phyloP scores from a whole-genome alignment of 2,888 invertebrate species.

The Agriopis marginaria region DNA sequence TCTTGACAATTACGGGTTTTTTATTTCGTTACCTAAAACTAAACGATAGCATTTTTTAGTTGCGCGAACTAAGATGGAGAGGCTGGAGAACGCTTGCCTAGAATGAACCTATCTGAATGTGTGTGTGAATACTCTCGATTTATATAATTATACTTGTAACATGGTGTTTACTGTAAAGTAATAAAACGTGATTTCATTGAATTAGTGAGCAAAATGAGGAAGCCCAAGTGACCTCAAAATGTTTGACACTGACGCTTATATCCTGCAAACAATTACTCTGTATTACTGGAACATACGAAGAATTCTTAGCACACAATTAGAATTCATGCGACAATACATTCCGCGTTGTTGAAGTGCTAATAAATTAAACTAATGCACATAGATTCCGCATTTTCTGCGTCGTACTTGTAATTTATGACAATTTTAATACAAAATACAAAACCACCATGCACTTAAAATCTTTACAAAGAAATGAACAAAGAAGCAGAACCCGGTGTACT shows the following conservation, averaged over 20 bases:
- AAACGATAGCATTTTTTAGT: too few species aligned
- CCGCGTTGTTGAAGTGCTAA: constrained; percentile 51
- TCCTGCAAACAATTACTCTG: constrained; percentile 31
- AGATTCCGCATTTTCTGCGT: constrained; percentile 38
- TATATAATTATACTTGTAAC: background rate
- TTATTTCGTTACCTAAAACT: too few species aligned
- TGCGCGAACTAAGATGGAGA: too few species aligned
- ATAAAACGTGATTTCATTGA: constrained; percentile 32
- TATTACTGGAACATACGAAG: constrained; percentile 42
- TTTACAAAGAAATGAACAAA: constrained; percentile 3
- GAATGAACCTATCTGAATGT: too few species aligned
- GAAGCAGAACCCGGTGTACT: background rate
- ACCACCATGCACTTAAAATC: background rate
- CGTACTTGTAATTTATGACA: background rate
- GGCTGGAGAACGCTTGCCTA: too few species aligned
- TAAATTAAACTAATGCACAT: constrained; percentile 38
- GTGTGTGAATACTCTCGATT: too few species aligned
- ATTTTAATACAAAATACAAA: background rate
- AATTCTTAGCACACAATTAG: constrained; percentile 46
- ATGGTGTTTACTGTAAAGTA: background rate
- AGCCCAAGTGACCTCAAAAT: constrained; percentile 50
- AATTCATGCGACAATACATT: constrained; percentile 49
- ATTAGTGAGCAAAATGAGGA: constrained; percentile 53
- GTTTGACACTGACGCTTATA: constrained; percentile 35
- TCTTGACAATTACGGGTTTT: too few species aligned